These are phyloP conservation scores for Maccullochella peelii DNA, from an alignment of 2,113 vertebrate genomes.

Conservation along the genomic window DNA sequence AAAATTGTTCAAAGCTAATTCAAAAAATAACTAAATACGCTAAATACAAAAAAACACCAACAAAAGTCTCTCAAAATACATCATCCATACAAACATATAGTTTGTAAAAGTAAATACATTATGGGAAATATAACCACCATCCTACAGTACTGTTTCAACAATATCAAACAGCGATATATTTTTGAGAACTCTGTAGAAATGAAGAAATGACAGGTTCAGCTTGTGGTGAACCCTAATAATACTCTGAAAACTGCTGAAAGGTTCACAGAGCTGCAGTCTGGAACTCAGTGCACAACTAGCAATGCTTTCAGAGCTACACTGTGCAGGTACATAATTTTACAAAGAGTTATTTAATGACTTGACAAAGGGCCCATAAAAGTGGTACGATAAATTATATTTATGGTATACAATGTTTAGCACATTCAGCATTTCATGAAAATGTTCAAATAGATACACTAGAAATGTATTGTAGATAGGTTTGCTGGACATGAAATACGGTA, in stretches of 20 bases:
- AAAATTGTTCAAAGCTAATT: neutral
- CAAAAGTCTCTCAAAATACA: neutral
- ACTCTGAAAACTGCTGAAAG: neutral
- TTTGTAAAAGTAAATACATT: neutral
- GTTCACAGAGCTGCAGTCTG: neutral
- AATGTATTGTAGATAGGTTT: too few relatives aligned
- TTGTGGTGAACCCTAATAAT: neutral
- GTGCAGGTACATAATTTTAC: neutral
- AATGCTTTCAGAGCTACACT: neutral
- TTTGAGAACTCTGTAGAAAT: neutral
- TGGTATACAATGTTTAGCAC: neutral
- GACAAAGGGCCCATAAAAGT: neutral
- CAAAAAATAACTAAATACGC: neutral
- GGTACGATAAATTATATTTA: neutral
- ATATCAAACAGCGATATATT: neutral
- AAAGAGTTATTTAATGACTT: neutral
- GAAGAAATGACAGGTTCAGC: neutral
- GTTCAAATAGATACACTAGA: too few relatives aligned
- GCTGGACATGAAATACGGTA: too few relatives aligned
- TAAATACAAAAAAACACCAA: neutral
- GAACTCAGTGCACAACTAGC: neutral
- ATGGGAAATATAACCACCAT: neutral
- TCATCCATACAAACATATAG: neutral
- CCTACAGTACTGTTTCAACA: neutral
- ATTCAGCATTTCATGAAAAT: neutral